Evolutionary conservation across 2,888 invertebrate genomes (phyloP), one percentile per base, ranked within the genome.

Genomic region (Drosophila nr. medialis): DNA sequence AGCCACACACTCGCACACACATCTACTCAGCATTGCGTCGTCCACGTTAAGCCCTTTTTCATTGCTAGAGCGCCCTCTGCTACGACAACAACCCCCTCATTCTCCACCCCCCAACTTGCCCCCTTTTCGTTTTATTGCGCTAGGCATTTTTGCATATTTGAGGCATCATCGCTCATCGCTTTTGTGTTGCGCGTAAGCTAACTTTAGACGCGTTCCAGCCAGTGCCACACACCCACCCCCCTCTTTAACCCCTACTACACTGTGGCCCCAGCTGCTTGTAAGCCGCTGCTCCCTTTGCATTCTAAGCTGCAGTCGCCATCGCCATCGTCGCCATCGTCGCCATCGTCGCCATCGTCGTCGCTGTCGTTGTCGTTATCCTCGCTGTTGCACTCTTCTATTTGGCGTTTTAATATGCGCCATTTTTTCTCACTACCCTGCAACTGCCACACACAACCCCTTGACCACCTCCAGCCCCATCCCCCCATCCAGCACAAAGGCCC

Each of bases 121-220:
- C 42, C 15, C 38, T 72, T 73, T 73, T 75, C 77, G 86, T 88
- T 90, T 86, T 89, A 85, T 89, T 87, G 90, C 90, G 89, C 89
- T 81, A 75, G 81, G 90, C 87, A 90, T 90, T 87, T 87, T 87
- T 87, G 87, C 87, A 87, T 87, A 87, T 90, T 87, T 87, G 87
- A 87, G 87, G 87, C 87, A 87, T 87, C 87, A 90, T 87, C 90
- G 87, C 87, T 87, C 90, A 90, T 90, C 84, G 89, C 89, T 86
- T 90, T 90, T 89, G 89, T 89, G 89, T 89, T 90, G 76, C 83
- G 75, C 80, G 78, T 88, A 85, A 78, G 77, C 77, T 64, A 78
- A 80, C 78, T 78, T 70, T 66, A 75, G 75, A 75, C 58, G 64
- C 70, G 75, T 38, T 40, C 69, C 42, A 65, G 64, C 58, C 63